phyloP scores from a whole-genome alignment of 2,113 vertebrate species.

The Eleginops maclovinus region DNA sequence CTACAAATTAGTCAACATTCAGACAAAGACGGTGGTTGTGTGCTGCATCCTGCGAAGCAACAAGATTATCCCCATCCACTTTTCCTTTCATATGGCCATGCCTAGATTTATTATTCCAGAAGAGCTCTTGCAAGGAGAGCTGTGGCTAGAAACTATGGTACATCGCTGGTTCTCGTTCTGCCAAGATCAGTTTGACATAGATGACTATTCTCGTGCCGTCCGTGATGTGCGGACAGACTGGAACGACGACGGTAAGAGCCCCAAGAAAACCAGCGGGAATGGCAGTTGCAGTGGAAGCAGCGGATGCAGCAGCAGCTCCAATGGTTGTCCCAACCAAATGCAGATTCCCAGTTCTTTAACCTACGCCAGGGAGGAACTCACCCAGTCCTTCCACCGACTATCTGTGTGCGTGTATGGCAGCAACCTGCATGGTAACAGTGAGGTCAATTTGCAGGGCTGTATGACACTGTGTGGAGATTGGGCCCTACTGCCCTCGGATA shows the following conservation, averaged over 20 bases:
- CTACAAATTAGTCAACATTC: conserved; percentile 98
- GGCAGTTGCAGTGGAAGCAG: conserved; percentile 69
- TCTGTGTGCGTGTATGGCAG: conserved; percentile 97
- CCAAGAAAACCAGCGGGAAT: conserved; percentile 84
- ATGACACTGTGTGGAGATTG: conserved; percentile 91
- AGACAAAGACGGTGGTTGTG: conserved; percentile 97
- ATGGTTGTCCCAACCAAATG: conserved; percentile 86
- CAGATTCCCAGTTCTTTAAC: conserved; percentile 93
- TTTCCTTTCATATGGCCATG: conserved; percentile 91
- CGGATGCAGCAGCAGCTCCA: conserved; percentile 63
- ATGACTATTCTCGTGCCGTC: conserved; percentile 95
- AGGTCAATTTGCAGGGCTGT: conserved; percentile 96
- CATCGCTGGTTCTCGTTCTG: conserved; percentile 95
- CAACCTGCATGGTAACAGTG: conserved; percentile 96
- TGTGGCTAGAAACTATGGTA: conserved; percentile 92
- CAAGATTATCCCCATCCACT: conserved; percentile 94
- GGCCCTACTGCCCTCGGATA: conserved; percentile 88
- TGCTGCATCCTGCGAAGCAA: conserved; percentile 91
- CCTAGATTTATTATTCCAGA: conserved; percentile 92
- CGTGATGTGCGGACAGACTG: conserved; percentile 94
- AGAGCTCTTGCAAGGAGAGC: conserved; percentile 90
- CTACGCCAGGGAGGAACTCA: conserved; percentile 95
- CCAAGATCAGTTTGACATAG: conserved; percentile 97
- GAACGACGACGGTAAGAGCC: conserved; percentile 95
- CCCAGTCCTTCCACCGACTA: conserved; percentile 96